Evolutionary conservation across 2,888 invertebrate genomes (phyloP).

Genomic region (Ophion obscuratus): DNA sequence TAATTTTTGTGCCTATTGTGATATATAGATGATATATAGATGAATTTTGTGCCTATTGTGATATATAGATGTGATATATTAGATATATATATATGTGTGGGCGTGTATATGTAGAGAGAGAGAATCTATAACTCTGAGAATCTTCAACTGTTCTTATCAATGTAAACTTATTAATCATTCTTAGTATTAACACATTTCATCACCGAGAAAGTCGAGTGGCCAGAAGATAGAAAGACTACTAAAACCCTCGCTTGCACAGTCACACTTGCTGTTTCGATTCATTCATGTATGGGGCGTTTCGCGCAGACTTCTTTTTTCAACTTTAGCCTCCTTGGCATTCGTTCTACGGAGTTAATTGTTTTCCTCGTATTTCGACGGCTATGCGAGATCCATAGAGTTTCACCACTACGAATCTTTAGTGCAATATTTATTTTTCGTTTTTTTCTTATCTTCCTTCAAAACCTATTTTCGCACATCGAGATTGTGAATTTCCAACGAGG

Average conservation of each 20-base stretch:
- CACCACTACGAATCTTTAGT: not conserved
- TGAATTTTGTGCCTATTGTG: no score
- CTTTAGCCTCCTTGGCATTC: not conserved
- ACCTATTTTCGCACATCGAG: not conserved
- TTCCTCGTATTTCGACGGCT: not conserved
- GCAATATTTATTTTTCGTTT: not conserved
- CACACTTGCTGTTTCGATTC: not conserved
- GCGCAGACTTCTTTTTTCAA: not conserved
- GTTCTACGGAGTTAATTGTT: not conserved
- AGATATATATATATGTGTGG: no score
- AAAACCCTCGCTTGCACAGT: not conserved
- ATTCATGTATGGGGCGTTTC: constrained; percentile 18
- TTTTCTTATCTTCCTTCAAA: not conserved
- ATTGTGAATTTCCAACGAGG: not conserved
- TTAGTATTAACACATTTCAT: constrained; percentile 30
- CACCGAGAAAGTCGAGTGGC: constrained; percentile 8
- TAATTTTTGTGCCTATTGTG: no score
- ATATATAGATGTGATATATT: no score
- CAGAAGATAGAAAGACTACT: constrained; percentile 10
- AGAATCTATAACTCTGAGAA: not conserved
- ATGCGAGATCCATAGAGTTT: no score
- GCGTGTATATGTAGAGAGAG: no score
- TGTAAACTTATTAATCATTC: constrained; percentile 29
- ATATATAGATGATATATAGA: no score
- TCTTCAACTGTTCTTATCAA: constrained; percentile 12